A percentile compares a stretch with the other conserved stretches of the same genome.
These are phyloP conservation scores for Blomia tropicalis DNA, from an alignment of 2,888 invertebrate species.

Conservation along the genomic window DNA sequence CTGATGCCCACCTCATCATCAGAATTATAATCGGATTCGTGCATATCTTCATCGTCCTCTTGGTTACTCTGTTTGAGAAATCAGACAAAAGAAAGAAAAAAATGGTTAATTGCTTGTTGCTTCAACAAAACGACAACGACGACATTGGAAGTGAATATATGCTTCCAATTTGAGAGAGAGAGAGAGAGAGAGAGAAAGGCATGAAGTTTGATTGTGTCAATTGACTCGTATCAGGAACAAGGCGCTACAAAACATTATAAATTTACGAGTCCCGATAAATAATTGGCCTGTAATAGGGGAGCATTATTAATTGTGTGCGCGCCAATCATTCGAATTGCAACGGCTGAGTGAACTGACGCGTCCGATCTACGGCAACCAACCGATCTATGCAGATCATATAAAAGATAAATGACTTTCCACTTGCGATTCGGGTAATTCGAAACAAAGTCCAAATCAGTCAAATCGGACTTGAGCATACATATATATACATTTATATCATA, in stretches of 20 bases:
- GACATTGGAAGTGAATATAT: too few relatives aligned
- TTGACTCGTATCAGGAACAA: background rate
- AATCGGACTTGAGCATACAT: background rate
- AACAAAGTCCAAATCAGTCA: constrained; percentile 9
- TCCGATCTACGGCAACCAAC: too few relatives aligned
- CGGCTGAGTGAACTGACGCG: background rate
- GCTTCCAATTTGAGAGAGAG: too few relatives aligned
- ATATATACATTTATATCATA: background rate
- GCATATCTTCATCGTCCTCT: constrained; percentile 32
- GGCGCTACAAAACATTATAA: too few relatives aligned
- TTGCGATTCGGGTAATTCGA: constrained; percentile 9
- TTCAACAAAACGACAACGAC: too few relatives aligned
- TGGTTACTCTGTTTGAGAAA: constrained; percentile 34
- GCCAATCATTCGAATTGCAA: background rate
- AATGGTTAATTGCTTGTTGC: background rate
- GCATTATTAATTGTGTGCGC: background rate
- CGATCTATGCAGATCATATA: background rate
- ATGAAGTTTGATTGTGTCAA: too few relatives aligned
- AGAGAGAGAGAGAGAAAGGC: too few relatives aligned
- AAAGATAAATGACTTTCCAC: constrained; percentile 5
- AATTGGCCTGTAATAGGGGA: background rate
- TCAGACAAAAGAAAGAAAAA: background rate
- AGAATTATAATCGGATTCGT: constrained; percentile 31
- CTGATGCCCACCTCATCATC: constrained; percentile 27
- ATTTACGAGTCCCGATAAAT: constrained; percentile 8